These are phyloP conservation scores for Glossosoma conforme DNA, from an alignment of 1,140 invertebrate species.

Conservation along the genomic window DNA sequence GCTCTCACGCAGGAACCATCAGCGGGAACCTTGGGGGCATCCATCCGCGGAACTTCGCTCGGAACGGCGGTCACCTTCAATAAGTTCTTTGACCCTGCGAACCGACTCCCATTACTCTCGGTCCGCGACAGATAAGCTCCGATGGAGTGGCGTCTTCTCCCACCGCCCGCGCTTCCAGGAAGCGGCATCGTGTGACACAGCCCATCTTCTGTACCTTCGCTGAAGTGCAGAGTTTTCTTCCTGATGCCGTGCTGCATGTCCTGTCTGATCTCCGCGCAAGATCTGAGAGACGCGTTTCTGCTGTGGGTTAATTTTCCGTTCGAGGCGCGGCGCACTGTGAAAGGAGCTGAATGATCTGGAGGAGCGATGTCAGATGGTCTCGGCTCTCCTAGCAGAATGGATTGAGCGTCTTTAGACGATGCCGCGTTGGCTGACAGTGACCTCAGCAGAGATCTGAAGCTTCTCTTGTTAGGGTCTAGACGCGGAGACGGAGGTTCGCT, in stretches of 20 bases:
- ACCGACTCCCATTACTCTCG: constrained; percentile 34
- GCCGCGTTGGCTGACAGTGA: constrained; percentile 47
- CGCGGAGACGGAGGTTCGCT: constrained; percentile 37
- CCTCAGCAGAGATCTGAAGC: constrained; percentile 47
- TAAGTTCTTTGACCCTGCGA: constrained; percentile 34
- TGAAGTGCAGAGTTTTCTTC: constrained; percentile 11
- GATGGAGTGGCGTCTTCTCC: constrained; percentile 47
- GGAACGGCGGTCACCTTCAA: constrained; percentile 46
- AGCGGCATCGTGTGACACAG: constrained; percentile 48
- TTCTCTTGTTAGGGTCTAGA: constrained; percentile 40
- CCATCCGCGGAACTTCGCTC: constrained; percentile 45
- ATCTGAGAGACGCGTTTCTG: constrained; percentile 21
- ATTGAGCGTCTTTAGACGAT: constrained; percentile 40
- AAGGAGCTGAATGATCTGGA: constrained; percentile 20
- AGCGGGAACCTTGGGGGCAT: constrained; percentile 15
- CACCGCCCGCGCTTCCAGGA: constrained; percentile 29
- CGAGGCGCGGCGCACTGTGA: constrained; percentile 11
- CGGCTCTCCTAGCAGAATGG: constrained; percentile 48
- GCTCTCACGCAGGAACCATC: constrained; percentile 16
- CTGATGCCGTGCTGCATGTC: constrained; percentile 17
- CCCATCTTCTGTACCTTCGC: constrained; percentile 34
- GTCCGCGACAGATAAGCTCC: constrained; percentile 47
- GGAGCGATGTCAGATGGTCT: constrained; percentile 37
- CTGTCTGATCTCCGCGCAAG: constrained; percentile 12
- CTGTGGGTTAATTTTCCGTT: constrained; percentile 18